Conservation (phyloP, 2,888 invertebrate genomes). For the Altica lythri region DNA sequence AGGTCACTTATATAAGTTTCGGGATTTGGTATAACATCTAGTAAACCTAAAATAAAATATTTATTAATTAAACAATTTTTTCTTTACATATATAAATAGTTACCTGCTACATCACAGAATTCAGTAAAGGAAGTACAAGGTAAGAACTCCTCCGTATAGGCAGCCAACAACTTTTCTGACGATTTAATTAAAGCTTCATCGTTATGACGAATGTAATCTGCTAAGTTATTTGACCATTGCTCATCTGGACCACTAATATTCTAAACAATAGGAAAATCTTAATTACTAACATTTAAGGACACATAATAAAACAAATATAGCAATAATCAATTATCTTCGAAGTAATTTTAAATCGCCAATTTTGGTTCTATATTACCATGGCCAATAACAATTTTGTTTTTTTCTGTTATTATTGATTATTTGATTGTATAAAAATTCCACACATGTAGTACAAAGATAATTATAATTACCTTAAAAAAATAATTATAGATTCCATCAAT, state of each 20-base stretch:
- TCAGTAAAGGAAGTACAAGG: conserved; percentile 90
- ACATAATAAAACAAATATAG: too few relatives aligned
- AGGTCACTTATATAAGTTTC: conserved; percentile 64
- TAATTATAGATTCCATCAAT: conserved; percentile 82
- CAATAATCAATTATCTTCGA: too few relatives aligned
- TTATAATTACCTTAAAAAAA: conserved; percentile 87
- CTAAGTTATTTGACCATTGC: conserved; percentile 87
- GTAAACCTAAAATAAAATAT: conserved; percentile 61
- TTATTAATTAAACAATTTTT: conserved; percentile 19
- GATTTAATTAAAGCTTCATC: conserved; percentile 89
- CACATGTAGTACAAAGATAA: too few relatives aligned
- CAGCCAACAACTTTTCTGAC: conserved; percentile 79
- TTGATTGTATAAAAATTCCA: too few relatives aligned
- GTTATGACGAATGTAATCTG: conserved; percentile 92
- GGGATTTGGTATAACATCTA: conserved; percentile 70
- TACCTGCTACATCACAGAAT: conserved; percentile 90
- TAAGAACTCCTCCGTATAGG: conserved; percentile 86
- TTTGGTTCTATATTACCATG: too few relatives aligned
- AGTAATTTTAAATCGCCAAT: too few relatives aligned
- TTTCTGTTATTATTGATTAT: too few relatives aligned
- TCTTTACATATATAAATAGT: conserved; percentile 32
- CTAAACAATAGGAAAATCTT: conserved; percentile 56
- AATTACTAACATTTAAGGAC: background rate
- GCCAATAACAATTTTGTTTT: too few relatives aligned
- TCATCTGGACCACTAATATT: conserved; percentile 74